A percentile compares a stretch with the other conserved stretches of the same genome.
Conservation (phyloP, 2,113 vertebrate species). For the Sigmodon hispidus region DNA sequence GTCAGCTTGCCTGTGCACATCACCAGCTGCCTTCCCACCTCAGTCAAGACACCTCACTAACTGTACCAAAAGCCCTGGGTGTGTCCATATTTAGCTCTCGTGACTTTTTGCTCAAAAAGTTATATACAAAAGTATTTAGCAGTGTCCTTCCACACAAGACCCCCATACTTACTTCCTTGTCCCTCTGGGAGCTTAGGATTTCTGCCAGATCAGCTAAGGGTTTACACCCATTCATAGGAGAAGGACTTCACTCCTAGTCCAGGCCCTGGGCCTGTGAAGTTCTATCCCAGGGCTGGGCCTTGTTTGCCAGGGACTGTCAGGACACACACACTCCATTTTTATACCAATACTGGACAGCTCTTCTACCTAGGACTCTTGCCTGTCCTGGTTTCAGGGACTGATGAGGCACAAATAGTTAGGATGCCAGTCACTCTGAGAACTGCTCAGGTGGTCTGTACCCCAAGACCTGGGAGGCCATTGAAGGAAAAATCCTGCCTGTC, state of each 20-base stretch:
- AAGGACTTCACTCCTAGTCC: conserved; percentile 61
- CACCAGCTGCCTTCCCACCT: rapidly evolving
- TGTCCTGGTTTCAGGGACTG: not conserved
- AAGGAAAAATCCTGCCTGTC: conserved; percentile 87
- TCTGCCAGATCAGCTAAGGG: conserved; percentile 51
- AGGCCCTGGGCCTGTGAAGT: conserved; percentile 78
- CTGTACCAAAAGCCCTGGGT: not conserved
- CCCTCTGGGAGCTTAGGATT: not conserved
- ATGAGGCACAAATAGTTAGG: conserved; percentile 72
- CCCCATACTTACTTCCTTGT: not conserved
- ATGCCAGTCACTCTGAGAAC: rapidly evolving
- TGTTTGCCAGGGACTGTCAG: conserved; percentile 80
- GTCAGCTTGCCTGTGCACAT: rapidly evolving
- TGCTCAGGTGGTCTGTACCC: conserved; percentile 82
- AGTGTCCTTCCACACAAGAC: not conserved
- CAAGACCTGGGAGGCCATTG: conserved; percentile 85
- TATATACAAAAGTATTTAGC: too few species aligned
- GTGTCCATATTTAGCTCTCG: not conserved
- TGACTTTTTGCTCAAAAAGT: not conserved
- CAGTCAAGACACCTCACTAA: not conserved
- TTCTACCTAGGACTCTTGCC: conserved; percentile 73
- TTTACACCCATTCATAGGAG: not conserved
- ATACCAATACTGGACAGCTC: conserved; percentile 84
- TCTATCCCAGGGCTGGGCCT: conserved; percentile 80
- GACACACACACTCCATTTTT: conserved; percentile 85